Evolutionary conservation across 2,113 vertebrate genomes (phyloP).

Genomic region (Mystacornis crossleyi): DNA sequence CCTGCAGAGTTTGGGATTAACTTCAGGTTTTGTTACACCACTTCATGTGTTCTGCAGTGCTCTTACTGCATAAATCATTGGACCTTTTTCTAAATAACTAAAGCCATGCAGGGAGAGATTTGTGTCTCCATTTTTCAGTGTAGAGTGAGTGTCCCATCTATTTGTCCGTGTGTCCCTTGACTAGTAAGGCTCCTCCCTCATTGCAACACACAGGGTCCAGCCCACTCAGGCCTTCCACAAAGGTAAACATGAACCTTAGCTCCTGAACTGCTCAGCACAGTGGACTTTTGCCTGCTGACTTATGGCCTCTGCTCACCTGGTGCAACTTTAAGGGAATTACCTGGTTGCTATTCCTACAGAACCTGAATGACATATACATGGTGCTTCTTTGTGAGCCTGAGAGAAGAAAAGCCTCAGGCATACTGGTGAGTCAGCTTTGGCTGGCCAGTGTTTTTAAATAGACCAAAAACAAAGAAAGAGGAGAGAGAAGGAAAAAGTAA

Average conservation of each 20-base stretch:
- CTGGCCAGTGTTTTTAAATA: background rate
- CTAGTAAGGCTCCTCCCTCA: background rate
- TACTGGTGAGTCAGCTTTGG: background rate
- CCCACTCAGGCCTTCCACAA: background rate
- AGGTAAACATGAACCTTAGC: slow-evolving; percentile 48
- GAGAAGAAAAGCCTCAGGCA: background rate
- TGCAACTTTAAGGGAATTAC: background rate
- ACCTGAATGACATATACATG: background rate
- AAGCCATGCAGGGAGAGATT: background rate
- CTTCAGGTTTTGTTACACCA: background rate
- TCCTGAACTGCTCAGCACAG: background rate
- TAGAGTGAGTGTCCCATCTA: background rate
- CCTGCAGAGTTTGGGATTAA: background rate
- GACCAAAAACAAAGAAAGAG: background rate
- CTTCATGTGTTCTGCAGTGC: background rate
- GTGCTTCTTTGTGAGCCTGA: background rate
- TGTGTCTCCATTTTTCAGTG: background rate
- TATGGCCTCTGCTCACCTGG: background rate
- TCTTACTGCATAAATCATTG: background rate
- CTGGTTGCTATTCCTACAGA: background rate
- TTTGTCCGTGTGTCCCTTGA: background rate
- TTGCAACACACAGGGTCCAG: background rate
- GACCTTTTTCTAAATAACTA: background rate
- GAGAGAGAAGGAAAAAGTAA: background rate
- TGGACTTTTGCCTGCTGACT: background rate